Evolutionary conservation across 2,888 invertebrate species (phyloP).

Genomic region (Epinotia bilunana): DNA sequence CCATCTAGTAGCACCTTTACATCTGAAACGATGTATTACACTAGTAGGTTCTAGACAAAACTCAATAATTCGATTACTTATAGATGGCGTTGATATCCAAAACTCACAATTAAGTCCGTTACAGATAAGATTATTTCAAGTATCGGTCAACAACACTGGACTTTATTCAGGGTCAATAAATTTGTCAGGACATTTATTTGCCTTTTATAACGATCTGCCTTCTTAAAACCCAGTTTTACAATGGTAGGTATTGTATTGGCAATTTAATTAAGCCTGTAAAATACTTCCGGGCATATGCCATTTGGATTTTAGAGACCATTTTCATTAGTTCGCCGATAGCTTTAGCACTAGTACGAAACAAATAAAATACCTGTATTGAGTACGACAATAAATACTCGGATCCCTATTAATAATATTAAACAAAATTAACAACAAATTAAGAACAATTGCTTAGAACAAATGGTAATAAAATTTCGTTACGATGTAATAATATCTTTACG

Average conservation of each 20-base stretch:
- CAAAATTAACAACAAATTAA: slow-evolving; percentile 82
- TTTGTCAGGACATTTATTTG: background rate
- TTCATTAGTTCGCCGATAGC: background rate
- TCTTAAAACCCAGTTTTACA: background rate
- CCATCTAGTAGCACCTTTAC: too few species aligned
- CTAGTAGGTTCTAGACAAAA: background rate
- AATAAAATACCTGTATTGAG: slow-evolving; percentile 34
- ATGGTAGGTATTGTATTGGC: background rate
- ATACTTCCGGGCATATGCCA: background rate
- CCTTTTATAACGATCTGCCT: background rate
- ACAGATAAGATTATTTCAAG: background rate
- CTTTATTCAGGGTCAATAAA: background rate
- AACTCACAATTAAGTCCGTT: background rate
- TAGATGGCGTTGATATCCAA: slow-evolving; percentile 25
- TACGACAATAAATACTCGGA: slow-evolving; percentile 37
- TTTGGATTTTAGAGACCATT: slow-evolving; percentile 3
- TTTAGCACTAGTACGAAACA: slow-evolving; percentile 5
- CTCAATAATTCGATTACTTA: background rate
- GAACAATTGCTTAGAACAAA: slow-evolving; percentile 82
- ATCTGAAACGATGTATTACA: background rate
- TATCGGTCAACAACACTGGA: background rate
- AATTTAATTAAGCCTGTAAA: background rate
- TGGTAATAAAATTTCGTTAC: slow-evolving; percentile 83
- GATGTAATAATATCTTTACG: slow-evolving; percentile 83
- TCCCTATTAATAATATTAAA: slow-evolving; percentile 67